Evolutionary conservation across 2,888 invertebrate genomes (phyloP).

Genomic region (Callinectes sapidus): DNA sequence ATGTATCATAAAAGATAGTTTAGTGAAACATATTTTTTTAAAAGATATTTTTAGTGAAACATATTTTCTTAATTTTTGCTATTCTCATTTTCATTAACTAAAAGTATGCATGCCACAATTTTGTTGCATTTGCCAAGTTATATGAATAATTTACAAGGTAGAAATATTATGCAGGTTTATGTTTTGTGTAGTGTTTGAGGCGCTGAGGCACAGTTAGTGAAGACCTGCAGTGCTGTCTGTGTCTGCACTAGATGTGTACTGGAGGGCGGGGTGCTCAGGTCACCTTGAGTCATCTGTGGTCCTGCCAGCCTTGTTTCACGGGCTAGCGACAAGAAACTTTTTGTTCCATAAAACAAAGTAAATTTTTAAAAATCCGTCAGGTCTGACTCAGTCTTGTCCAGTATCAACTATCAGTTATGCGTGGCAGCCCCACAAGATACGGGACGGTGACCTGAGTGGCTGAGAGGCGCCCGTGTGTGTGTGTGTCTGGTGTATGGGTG

Average conservation of each 20-base stretch:
- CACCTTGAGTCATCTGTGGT: not conserved
- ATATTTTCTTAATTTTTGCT: not conserved
- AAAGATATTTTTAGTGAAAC: not conserved
- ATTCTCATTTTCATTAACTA: not conserved
- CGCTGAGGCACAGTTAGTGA: not conserved
- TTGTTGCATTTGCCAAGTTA: not conserved
- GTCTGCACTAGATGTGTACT: not conserved
- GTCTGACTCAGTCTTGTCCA: not conserved
- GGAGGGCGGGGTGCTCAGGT: not conserved
- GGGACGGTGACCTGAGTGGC: not conserved
- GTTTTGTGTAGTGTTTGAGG: not conserved
- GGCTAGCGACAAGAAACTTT: not conserved
- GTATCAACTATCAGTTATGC: not conserved
- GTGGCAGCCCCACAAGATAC: not conserved
- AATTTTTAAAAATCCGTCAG: not conserved
- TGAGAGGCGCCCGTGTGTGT: not conserved
- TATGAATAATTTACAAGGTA: not conserved
- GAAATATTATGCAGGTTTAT: not conserved
- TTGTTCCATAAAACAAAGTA: not conserved
- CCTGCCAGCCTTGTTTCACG: not conserved
- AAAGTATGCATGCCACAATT: not conserved
- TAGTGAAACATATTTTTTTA: not conserved
- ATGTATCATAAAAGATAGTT: not conserved
- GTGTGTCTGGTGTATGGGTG: not conserved
- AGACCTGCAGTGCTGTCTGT: not conserved